Percentiles rank a stretch among this genome's conserved stretches.
phyloP scores from a whole-genome alignment of 2,888 invertebrate genomes.

The Drosophila atroscutellata region DNA sequence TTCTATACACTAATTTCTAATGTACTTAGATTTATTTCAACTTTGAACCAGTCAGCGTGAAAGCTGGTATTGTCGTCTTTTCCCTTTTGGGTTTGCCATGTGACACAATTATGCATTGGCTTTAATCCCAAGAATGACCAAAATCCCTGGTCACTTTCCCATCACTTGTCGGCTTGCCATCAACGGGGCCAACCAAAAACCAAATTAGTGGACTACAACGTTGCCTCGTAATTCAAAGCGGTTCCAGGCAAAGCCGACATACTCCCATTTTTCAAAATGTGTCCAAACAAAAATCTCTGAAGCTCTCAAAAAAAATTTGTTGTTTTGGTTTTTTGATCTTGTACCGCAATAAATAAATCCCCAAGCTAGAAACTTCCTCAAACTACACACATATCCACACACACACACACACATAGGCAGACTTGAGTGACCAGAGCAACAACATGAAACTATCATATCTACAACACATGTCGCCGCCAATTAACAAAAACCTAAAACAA shows the following conservation, averaged over 20 bases:
- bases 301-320: conserved; percentile 25
- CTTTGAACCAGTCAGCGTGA: conserved; percentile 30
- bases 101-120: conserved; percentile 53
- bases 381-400: conserved; percentile 17
- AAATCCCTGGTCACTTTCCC: conserved; percentile 55
- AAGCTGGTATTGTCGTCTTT: conserved; percentile 19
- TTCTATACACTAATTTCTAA: conserved; percentile 1
- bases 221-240: conserved; percentile 45
- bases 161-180: conserved; percentile 69
- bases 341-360: conserved; percentile 71
- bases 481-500: conserved; percentile 76
- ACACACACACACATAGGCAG: conserved; percentile 45
- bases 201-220: conserved; percentile 34
- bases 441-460: conserved; percentile 53
- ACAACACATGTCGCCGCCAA: conserved; percentile 81
- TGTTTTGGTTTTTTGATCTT: conserved; percentile 63
- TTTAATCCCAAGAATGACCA: conserved; percentile 44
- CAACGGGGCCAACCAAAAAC: conserved; percentile 12
- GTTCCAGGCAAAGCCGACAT: conserved; percentile 53
- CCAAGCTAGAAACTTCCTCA: conserved; percentile 75
- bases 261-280: conserved; percentile 50
- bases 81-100: conserved; percentile 3
- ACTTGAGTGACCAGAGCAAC: conserved; percentile 47
- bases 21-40: conserved; percentile 13
- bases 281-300: conserved; percentile 35